Conservation (phyloP, 1,140 invertebrate species). For the Danaus melanippus region DNA sequence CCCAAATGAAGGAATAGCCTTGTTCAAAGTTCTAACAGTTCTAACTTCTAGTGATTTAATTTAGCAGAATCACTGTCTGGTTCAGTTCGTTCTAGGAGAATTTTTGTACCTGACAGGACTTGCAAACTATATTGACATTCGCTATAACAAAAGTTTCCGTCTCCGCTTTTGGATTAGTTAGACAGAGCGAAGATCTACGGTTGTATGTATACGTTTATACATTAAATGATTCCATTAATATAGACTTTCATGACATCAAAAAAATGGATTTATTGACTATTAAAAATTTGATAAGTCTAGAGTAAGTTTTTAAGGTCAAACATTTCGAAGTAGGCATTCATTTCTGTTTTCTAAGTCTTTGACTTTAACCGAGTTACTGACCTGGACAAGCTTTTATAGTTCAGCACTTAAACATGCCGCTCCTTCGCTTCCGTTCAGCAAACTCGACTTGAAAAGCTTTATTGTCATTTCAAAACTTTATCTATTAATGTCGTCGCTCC, state of each 20-base stretch:
- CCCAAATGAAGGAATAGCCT: constrained; percentile 15
- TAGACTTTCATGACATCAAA: no score
- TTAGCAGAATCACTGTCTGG: constrained; percentile 53
- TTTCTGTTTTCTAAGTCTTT: constrained; percentile 22
- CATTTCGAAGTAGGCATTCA: constrained; percentile 17
- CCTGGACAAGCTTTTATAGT: constrained; percentile 44
- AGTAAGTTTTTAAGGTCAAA: no score
- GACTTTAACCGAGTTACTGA: constrained; percentile 35
- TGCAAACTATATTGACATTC: constrained; percentile 46
- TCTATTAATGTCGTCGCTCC: no score
- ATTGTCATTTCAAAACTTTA: no score
- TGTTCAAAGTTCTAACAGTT: constrained; percentile 19
- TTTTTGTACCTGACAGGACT: constrained; percentile 61
- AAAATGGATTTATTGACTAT: no score
- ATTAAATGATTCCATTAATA: no score
- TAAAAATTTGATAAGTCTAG: no score
- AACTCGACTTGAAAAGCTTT: constrained; percentile 13
- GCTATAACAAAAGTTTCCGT: constrained; percentile 17
- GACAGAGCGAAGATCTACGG: constrained; percentile 4
- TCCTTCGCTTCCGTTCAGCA: constrained; percentile 10
- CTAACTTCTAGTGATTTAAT: constrained; percentile 53
- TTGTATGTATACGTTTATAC: no score
- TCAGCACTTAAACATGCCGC: constrained; percentile 32
- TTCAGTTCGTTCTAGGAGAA: constrained; percentile 33
- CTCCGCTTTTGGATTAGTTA: constrained; percentile 32